phyloP scores from a whole-genome alignment of 2,797 vertebrate genomes.

The Cephalopachus bancanus region DNA sequence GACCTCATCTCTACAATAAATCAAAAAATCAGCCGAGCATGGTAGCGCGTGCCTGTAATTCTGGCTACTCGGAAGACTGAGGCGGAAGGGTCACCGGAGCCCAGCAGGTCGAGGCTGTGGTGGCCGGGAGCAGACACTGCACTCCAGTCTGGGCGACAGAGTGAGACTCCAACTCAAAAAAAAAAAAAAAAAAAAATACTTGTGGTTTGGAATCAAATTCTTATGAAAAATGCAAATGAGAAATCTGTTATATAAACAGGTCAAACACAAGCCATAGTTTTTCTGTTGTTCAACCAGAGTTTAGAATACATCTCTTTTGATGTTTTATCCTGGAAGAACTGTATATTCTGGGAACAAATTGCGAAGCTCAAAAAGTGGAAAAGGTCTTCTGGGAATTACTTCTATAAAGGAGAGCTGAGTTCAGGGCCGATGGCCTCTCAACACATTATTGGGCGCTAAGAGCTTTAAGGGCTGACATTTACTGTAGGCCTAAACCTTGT shows the following conservation, averaged over 20 bases:
- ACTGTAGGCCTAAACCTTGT: not conserved
- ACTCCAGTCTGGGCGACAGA: no score
- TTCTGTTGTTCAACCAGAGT: slow-evolving; percentile 8
- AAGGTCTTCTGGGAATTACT: slow-evolving; percentile 33
- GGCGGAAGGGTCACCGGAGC: no score
- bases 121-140: no score
- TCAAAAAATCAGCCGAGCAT: no score
- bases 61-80: no score
- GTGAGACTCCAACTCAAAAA: no score
- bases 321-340: not conserved
- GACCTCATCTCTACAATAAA: no score
- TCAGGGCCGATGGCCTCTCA: not conserved
- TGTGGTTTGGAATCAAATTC: slow-evolving; percentile 22
- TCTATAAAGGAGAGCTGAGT: slow-evolving; percentile 1
- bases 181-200: not conserved
- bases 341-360: not conserved
- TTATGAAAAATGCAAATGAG: not conserved
- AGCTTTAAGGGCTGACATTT: not conserved
- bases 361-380: not conserved
- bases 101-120: no score
- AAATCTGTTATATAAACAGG: not conserved
- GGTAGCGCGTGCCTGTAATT: no score
- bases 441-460: not conserved
- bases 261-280: not conserved
- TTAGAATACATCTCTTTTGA: slow-evolving; percentile 44